Evolutionary conservation across 2,113 vertebrate genomes (phyloP), one percentile per base, ranked within the genome.

Genomic region (Cranoglanis bouderius): DNA sequence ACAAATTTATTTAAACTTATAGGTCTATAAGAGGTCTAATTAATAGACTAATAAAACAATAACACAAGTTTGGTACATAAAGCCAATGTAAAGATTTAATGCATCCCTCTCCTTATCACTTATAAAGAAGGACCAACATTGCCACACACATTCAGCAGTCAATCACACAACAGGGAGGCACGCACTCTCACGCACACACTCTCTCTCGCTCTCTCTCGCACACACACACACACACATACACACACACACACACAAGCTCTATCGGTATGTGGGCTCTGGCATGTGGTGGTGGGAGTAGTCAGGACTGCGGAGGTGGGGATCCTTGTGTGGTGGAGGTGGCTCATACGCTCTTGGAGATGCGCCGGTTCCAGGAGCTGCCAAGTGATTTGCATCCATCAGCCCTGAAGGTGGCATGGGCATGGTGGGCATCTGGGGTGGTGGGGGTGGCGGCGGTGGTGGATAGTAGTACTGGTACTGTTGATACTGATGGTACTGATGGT

Each of bases 191-290:
- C 77, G 72, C 40, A 67, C 90, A 84, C n/a, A 19, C 53, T n/a
- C 84, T 21, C 85, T 83, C 67, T 57, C 88, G 29, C 70, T 4
- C 82, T 55, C 38, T 10, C 74, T n/a, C 74, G 12, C 40, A 38
- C 21, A 63, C 35, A 8, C 35, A 21, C 77, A 4, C n/a, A 3
- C 49, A 24, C 49, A 1, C 78, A 21, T 51, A 57, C 80, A 38
- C 74, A 29, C 87, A 59, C 67, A 59, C 59, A 55, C 84, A 85
- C 85, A 90, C 88, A 89, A 82, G 91, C 85, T 89, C 94, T 96
- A 96, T 96, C 95, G 95, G 89, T 96, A 96, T 87, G 95, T 95
- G 93, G 95, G 94, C 90, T 96, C 95, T 94, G 95, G 94, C 94
- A 94, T 96, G 94, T 95, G 93, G 38, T 89, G 86, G 93, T 95